These are phyloP conservation scores for Gastracanthus pulcherrimus DNA, from an alignment of 2,888 invertebrate species.

Conservation along the genomic window DNA sequence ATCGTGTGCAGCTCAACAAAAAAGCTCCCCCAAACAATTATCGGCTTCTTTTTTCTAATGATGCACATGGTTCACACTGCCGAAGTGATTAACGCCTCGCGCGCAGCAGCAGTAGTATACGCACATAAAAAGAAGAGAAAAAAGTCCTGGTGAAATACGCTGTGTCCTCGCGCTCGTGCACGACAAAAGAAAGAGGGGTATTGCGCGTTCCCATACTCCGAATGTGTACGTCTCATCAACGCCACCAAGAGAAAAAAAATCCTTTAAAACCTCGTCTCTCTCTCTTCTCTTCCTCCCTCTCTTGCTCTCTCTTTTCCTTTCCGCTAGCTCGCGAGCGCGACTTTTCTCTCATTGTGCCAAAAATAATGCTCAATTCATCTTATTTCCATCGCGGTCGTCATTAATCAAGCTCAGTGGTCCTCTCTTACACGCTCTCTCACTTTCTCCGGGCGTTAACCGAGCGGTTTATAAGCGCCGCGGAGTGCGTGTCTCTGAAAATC, in stretches of 20 bases:
- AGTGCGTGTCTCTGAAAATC: constrained; percentile 28
- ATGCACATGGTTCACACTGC: constrained; percentile 31
- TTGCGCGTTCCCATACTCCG: not conserved
- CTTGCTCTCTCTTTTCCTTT: not conserved
- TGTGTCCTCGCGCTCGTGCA: too few species aligned
- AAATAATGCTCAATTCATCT: constrained; percentile 54
- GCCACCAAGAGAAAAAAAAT: not conserved
- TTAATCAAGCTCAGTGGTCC: constrained; percentile 46
- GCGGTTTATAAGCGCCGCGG: constrained; percentile 21
- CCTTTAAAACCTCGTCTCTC: too few species aligned
- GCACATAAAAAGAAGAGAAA: constrained; percentile 1
- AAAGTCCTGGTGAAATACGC: constrained; percentile 17
- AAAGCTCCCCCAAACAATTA: constrained; percentile 37
- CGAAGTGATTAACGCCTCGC: constrained; percentile 29
- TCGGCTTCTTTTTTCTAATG: constrained; percentile 31
- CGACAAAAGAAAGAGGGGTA: constrained; percentile 20
- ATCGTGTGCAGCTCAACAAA: not conserved
- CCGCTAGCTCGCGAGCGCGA: not conserved
- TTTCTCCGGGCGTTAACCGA: constrained; percentile 49
- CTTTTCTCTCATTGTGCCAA: constrained; percentile 50
- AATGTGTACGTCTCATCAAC: not conserved
- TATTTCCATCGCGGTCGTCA: constrained; percentile 34
- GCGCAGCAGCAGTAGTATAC: not conserved
- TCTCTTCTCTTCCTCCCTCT: not conserved
- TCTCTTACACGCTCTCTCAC: too few species aligned